Evolutionary conservation across 2,888 invertebrate genomes (phyloP), one percentile per base, ranked within the genome.

Genomic region (Chrysopilus asiliformis): DNA sequence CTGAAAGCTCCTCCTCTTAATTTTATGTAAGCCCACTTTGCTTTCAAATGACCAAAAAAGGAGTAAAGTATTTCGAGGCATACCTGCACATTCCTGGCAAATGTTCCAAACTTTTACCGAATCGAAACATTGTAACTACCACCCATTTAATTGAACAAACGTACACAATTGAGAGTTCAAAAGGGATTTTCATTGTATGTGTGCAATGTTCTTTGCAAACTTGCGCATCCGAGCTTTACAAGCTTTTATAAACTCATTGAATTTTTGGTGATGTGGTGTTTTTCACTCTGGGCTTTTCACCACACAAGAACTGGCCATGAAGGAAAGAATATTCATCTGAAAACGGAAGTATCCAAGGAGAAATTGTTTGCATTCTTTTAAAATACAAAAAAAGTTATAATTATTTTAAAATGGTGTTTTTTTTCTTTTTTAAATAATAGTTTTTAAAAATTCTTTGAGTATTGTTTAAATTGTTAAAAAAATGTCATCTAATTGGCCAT

Each of bases 211-310:
- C n/a, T 18, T 37, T 22, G n/a, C 10, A 25, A 30, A 19, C 38
- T 33, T 41, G 41, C 41, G 41, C 41, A 41, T 25, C 20, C 18
- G 6, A 19, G 26, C 30, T 19, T 16, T 32, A n/a, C 19, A 29
- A 41, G 41, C 38, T 41, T 41, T 41, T 32, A 32, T 32, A 32
- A 36, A 33, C 22, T 20, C 18, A 14, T 13, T 18, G 14, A 9
- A 20, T 4, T 5, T n/a, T 15, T n/a, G 25, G 26, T 30, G 12
- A 8, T 18, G 13, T 29, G 34, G 30, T 28, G 22, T 25, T 24
- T 17, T 29, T 28, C 8, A 13, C 34, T 27, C 16, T 28, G 13
- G 12, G 41, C 41, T 41, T 41, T 41, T 38, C 41, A 41, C 41
- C 41, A 38, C 41, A 18, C 6, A n/a, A 12, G 16, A 39, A 9